Base-by-base conservation (phyloP, 2,797 vertebrate species). In the Clarias platycephalus region DNA sequence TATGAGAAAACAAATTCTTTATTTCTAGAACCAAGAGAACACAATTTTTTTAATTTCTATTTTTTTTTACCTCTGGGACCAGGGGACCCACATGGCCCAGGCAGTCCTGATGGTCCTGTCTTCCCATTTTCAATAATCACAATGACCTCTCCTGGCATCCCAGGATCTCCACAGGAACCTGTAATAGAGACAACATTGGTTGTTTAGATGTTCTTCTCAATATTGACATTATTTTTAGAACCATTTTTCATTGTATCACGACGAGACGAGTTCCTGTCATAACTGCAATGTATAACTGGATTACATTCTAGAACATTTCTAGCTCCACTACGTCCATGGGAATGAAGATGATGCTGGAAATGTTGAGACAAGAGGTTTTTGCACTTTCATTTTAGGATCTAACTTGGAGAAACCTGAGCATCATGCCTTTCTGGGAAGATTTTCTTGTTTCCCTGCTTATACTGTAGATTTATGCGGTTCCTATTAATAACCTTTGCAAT, bases 51-150 rank as follows among this genome's bases (percentile, higher is more conserved):
- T 37, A 31, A n/a, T n/a, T n/a, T n/a, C 22, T 71, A 0, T 44
- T 40, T 40, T 60, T 49, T 70, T 88, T 90, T 34, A 94, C 94
- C 94, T 93, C 91, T 82, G 53, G 84, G 84, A 84, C 94, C 93
- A 66, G 87, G 20, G 26, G 89, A 89, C n/a, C 94, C 94, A 0
- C 0, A 26, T 22, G 16, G 3, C 13, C 94, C 93, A 0, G 3
- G 0, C 0, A 22, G 5, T 76, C 93, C 94, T 22, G 2, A 24
- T 28, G 24, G 7, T n/a, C 94, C 94, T 20, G 0, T 44, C 0
- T 0, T 1, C 37, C 93, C 94, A 88, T 91, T 93, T 26, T 91
- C 87, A 34, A 0, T 2, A 53, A 90, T 13, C 0, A 1, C 24
- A 0, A 7, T 64, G 13, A 77, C 71, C 0, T 89, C 87, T 85